phyloP scores from a whole-genome alignment of 2,888 invertebrate species.

The Drosophila macrospina region DNA sequence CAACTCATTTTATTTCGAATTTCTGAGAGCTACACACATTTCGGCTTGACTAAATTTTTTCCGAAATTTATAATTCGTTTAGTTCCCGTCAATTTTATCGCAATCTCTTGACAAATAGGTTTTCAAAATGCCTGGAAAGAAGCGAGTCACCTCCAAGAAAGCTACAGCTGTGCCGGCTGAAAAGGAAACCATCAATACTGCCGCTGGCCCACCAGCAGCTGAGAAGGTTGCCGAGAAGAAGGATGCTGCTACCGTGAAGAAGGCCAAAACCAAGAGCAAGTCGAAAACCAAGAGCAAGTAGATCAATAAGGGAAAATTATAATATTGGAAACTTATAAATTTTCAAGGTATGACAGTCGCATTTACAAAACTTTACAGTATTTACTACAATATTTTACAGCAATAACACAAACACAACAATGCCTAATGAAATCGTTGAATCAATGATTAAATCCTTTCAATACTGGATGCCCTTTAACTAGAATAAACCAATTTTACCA shows the following conservation, averaged over 20 bases:
- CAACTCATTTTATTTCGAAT: slow-evolving; percentile 14
- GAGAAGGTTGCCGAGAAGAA: background rate
- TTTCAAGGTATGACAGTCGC: background rate
- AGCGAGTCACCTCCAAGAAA: slow-evolving; percentile 31
- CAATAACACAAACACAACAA: background rate
- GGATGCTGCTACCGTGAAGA: slow-evolving; percentile 26
- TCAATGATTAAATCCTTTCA: background rate
- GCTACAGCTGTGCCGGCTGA: background rate
- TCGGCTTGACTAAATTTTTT: slow-evolving; percentile 19
- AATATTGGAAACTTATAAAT: slow-evolving; percentile 10
- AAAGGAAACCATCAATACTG: background rate
- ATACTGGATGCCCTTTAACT: background rate
- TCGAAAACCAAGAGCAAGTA: slow-evolving; percentile 42
- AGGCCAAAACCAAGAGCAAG: slow-evolving; percentile 37
- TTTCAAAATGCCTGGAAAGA: slow-evolving; percentile 50
- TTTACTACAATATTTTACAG: background rate
- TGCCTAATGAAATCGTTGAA: slow-evolving; percentile 6
- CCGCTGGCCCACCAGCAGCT: background rate
- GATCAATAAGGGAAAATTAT: background rate
- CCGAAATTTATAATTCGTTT: slow-evolving; percentile 28
- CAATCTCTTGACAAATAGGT: background rate
- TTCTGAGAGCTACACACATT: slow-evolving; percentile 5
- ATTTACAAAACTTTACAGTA: background rate
- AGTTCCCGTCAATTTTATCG: slow-evolving; percentile 15
- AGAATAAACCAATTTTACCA: background rate